phyloP scores from a whole-genome alignment of 2,888 invertebrate genomes.

The Cyrtodaria siliqua region DNA sequence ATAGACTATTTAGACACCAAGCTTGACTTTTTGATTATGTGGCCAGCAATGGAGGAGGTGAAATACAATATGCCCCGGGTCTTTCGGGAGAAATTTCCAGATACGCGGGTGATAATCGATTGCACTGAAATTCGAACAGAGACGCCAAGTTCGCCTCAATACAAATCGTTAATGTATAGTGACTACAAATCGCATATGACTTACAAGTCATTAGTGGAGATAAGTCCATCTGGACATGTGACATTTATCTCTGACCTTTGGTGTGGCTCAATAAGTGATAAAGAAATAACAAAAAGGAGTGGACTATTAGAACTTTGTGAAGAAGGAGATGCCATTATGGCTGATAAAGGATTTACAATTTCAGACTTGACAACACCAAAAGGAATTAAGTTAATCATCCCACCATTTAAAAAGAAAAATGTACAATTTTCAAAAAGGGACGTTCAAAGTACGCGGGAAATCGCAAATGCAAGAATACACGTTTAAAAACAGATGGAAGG shows the following conservation, averaged over 20 bases:
- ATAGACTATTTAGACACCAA: slow-evolving; percentile 36
- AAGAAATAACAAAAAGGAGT: slow-evolving; percentile 36
- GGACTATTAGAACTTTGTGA: slow-evolving; percentile 50
- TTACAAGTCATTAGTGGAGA: slow-evolving; percentile 44
- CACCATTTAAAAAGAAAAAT: slow-evolving; percentile 40
- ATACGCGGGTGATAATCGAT: slow-evolving; percentile 51
- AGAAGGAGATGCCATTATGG: slow-evolving; percentile 57
- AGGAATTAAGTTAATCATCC: slow-evolving; percentile 32
- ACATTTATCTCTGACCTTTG: slow-evolving; percentile 40
- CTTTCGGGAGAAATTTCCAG: slow-evolving; percentile 40
- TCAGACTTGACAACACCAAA: slow-evolving; percentile 29
- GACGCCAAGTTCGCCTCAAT: slow-evolving; percentile 28
- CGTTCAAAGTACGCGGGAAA: slow-evolving; percentile 29
- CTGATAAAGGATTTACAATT: slow-evolving; percentile 54
- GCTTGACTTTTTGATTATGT: slow-evolving; percentile 31
- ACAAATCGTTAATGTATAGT: slow-evolving; percentile 47
- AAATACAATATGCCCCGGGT: slow-evolving; percentile 30
- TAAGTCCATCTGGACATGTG: slow-evolving; percentile 43
- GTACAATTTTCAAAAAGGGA: slow-evolving; percentile 20
- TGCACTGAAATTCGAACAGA: slow-evolving; percentile 57
- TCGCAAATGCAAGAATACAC: slow-evolving; percentile 35
- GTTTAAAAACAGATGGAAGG: slow-evolving; percentile 36
- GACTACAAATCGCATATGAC: slow-evolving; percentile 55
- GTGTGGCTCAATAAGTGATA: slow-evolving; percentile 39
- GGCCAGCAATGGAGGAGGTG: slow-evolving; percentile 13